Evolutionary conservation across 1,140 invertebrate species (phyloP).

Genomic region (Goniozus legneri): DNA sequence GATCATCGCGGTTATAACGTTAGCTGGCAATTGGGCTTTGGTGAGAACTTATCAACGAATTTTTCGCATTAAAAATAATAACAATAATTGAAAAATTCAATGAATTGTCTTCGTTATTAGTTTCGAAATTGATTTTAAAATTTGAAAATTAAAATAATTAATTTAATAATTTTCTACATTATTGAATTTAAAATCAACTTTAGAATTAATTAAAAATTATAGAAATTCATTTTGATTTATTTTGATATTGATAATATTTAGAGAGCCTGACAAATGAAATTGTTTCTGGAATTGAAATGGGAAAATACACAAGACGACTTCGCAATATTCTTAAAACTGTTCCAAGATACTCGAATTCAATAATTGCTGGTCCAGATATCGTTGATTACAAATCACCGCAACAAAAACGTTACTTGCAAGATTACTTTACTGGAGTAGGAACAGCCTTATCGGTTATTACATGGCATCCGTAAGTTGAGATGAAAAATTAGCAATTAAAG

Average conservation of each 20-base stretch:
- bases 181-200: too few species aligned
- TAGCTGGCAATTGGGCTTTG: constrained; percentile 66
- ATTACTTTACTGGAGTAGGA: constrained; percentile 56
- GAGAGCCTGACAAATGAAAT: constrained; percentile 43
- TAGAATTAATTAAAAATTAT: too few species aligned
- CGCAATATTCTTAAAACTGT: constrained; percentile 59
- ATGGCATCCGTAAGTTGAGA: constrained; percentile 60
- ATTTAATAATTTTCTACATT: too few species aligned
- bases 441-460: constrained; percentile 58
- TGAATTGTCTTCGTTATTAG: too few species aligned
- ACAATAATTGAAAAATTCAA: too few species aligned
- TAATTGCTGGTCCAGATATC: constrained; percentile 48
- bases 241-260: too few species aligned
- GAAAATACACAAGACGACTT: constrained; percentile 56
- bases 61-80: too few species aligned
- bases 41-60: constrained; percentile 41
- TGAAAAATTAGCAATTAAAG: too few species aligned
- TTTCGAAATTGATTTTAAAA: too few species aligned
- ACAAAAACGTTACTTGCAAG: constrained; percentile 55
- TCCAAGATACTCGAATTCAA: constrained; percentile 42
- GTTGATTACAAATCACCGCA: constrained; percentile 37
- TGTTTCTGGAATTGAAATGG: constrained; percentile 38
- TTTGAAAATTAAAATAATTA: too few species aligned
- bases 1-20: constrained; percentile 56
- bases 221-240: too few species aligned